These are phyloP conservation scores for Glossosoma conforme DNA, from an alignment of 1,140 invertebrate species.

Conservation along the genomic window DNA sequence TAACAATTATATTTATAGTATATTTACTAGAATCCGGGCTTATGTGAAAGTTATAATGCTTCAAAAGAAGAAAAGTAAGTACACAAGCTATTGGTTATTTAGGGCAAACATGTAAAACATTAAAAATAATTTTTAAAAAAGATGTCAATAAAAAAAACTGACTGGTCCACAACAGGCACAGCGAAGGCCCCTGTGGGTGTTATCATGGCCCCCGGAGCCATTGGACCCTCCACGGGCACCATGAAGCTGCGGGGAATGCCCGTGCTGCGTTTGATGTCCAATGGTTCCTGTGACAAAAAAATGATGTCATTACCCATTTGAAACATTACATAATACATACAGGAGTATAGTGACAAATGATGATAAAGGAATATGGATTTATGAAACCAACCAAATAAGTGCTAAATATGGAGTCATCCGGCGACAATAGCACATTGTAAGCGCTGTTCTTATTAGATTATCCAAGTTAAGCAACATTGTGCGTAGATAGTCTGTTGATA, in stretches of 20 bases:
- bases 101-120: too few species aligned
- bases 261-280: conserved; percentile 87
- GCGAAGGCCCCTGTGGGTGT: conserved; percentile 89
- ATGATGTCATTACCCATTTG: conserved; percentile 34
- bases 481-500: too few species aligned
- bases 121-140: background rate
- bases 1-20: conserved; percentile 1
- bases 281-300: conserved; percentile 52
- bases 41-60: background rate
- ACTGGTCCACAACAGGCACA: conserved; percentile 87
- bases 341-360: background rate
- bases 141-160: conserved; percentile 47
- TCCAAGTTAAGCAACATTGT: too few species aligned
- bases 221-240: conserved; percentile 84
- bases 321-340: conserved; percentile 10
- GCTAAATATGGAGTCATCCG: too few species aligned
- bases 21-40: too few species aligned
- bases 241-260: conserved; percentile 98
- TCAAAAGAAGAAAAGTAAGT: too few species aligned
- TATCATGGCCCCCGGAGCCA: conserved; percentile 87
- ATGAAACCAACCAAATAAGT: too few species aligned
- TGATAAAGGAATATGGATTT: too few species aligned
- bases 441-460: too few species aligned
- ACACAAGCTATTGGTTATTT: too few species aligned
- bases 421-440: too few species aligned